Evolutionary conservation across 2,888 invertebrate species (phyloP).

Genomic region (Strigamia maritima): DNA sequence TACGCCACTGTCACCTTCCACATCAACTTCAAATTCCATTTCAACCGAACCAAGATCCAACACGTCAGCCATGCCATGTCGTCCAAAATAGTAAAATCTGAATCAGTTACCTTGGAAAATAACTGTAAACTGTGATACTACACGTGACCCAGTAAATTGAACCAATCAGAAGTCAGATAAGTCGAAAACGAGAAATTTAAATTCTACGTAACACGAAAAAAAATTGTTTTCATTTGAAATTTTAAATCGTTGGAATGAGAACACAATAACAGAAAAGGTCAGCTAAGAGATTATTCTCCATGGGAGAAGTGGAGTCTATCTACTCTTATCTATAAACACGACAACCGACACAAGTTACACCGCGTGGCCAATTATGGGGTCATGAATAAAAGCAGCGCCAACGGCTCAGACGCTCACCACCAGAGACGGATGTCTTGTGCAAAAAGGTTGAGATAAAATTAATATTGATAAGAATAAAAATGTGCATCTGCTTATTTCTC

Average conservation of each 20-base stretch:
- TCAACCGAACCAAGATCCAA: constrained; percentile 81
- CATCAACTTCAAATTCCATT: constrained; percentile 91
- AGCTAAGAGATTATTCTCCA: background rate
- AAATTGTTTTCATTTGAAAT: background rate
- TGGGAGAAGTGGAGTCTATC: background rate
- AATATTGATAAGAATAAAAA: background rate
- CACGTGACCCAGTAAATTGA: no score
- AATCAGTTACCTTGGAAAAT: no score
- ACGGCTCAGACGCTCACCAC: background rate
- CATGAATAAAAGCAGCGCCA: constrained; percentile 9
- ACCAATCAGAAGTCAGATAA: no score
- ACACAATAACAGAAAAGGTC: background rate
- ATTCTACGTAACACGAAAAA: background rate
- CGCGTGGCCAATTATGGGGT: background rate
- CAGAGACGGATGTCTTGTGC: background rate
- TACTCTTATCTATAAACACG: background rate
- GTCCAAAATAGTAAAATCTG: no score
- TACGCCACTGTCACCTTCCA: constrained; percentile 90
- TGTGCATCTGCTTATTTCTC: background rate
- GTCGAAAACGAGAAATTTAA: background rate
- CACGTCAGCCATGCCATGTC: constrained; percentile 81
- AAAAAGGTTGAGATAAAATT: background rate
- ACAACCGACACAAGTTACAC: background rate
- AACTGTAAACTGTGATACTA: no score
- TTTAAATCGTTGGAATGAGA: background rate